Base-by-base conservation (phyloP, 2,888 invertebrate genomes). In the Cerceris ruficornis region DNA sequence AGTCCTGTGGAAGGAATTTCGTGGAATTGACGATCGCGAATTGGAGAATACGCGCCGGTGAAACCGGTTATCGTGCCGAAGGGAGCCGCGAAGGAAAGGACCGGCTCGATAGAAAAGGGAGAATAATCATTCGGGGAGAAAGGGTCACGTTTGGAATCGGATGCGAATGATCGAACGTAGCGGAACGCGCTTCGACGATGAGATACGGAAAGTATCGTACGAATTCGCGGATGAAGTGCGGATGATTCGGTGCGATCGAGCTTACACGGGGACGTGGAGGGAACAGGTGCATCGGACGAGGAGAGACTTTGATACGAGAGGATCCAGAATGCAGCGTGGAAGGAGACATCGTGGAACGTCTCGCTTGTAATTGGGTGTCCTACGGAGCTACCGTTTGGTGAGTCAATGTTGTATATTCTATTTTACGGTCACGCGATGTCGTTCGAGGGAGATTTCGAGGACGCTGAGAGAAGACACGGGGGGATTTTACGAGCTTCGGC, bases 11-110 rank as follows among this genome's bases (percentile, higher is more conserved):
- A 39, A 59, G 55, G 54, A 68, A 70, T 82, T 75, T 78, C 69
- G 82, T 66, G 75, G 75, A 77, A 82, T 69, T 60, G 43, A 46
- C 65, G 69, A 77, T 65, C 77, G 75, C 73, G 69, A 83, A 80
- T 84, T 79, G 58, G 75, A 74, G 82, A 72, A 81, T 76, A 68
- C 74, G 4, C 28, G 59, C 46, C 50, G 55, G 68, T 55, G 76
- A 50, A 75, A 85, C 76, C 75, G 74, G 79, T 81, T 79, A 62
- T 79, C 74, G 79, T 75, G 58, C 65, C n/a, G n/a, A n/a, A n/a
- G n/a, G n/a, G 69, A 64, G 15, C 60, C 60, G 77, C 68, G 73
- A 65, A 54, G 50, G 17, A 54, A 58, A 68, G 69, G 71, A 74
- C 61, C 65, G 11, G 11, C 17, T 13, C 14, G 46, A 50, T 50